phyloP scores from a whole-genome alignment of 1,140 invertebrate species.

The Cydia strobilella region DNA sequence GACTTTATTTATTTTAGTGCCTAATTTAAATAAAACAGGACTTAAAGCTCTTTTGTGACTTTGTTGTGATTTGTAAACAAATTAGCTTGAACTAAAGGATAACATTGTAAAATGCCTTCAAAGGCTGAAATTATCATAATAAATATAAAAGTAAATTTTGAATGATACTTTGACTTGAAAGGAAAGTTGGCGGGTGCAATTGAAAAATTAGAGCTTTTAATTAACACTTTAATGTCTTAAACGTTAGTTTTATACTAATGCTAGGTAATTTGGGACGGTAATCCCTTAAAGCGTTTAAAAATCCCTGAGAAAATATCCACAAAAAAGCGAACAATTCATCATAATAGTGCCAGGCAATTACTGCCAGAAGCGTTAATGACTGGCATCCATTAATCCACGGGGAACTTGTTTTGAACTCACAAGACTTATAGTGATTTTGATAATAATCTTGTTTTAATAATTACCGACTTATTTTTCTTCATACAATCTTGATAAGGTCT shows the following conservation, averaged over 20 bases:
- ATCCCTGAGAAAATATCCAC: slow-evolving; percentile 57
- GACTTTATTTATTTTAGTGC: slow-evolving; percentile 71
- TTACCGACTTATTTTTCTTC: slow-evolving; percentile 73
- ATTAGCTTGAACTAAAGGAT: slow-evolving; percentile 58
- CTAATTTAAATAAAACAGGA: slow-evolving; percentile 75
- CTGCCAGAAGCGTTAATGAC: slow-evolving; percentile 73
- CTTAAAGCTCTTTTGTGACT: slow-evolving; percentile 68
- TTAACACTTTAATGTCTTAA: slow-evolving; percentile 42
- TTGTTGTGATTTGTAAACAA: slow-evolving; percentile 65
- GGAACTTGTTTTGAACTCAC: slow-evolving; percentile 69
- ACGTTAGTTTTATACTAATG: slow-evolving; percentile 33
- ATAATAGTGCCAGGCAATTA: slow-evolving; percentile 78
- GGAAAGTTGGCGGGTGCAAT: not conserved
- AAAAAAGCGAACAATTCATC: slow-evolving; percentile 73
- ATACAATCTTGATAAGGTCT: slow-evolving; percentile 71
- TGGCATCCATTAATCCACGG: slow-evolving; percentile 63
- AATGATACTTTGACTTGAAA: not conserved
- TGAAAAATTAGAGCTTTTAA: slow-evolving; percentile 34
- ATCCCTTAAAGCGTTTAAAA: slow-evolving; percentile 64
- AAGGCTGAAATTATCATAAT: slow-evolving; percentile 51
- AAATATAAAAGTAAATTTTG: not conserved
- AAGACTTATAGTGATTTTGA: slow-evolving; percentile 70
- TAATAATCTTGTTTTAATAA: slow-evolving; percentile 78
- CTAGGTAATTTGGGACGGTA: slow-evolving; percentile 39
- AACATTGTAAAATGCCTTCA: slow-evolving; percentile 49